Evolutionary conservation across 2,888 invertebrate species (phyloP).

Genomic region (Acronicta leporina): DNA sequence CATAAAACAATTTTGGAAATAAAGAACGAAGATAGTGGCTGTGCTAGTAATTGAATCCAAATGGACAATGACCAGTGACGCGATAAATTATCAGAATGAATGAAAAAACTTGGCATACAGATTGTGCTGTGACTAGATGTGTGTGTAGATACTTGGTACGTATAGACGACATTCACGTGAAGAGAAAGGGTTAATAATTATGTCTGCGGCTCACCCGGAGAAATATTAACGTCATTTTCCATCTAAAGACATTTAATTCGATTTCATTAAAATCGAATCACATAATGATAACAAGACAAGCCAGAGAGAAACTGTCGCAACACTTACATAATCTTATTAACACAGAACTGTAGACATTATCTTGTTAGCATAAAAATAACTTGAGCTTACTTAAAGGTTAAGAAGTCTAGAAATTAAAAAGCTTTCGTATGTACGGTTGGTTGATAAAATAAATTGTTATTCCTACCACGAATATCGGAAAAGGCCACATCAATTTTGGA

Average conservation of each 20-base stretch:
- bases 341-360: slow-evolving; percentile 32
- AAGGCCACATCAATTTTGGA: slow-evolving; percentile 37
- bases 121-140: neutral
- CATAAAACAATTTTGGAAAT: slow-evolving; percentile 9
- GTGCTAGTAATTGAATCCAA: neutral
- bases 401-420: slow-evolving; percentile 31
- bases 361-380: slow-evolving; percentile 31
- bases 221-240: slow-evolving; percentile 17
- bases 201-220: slow-evolving; percentile 16
- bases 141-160: neutral
- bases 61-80: too few species aligned
- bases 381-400: slow-evolving; percentile 26
- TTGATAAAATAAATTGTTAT: slow-evolving; percentile 33
- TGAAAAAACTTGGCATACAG: neutral
- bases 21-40: slow-evolving; percentile 1
- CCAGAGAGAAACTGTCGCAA: slow-evolving; percentile 32
- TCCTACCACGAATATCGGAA: slow-evolving; percentile 32
- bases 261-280: slow-evolving; percentile 29
- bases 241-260: slow-evolving; percentile 26
- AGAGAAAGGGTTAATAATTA: slow-evolving; percentile 23
- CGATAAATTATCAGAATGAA: slow-evolving; percentile 1
- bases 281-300: slow-evolving; percentile 19
- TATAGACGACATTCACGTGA: slow-evolving; percentile 4
- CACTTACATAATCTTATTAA: slow-evolving; percentile 28
- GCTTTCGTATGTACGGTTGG: slow-evolving; percentile 9